Conservation (phyloP, 2,888 invertebrate species). For the Monoplex corrugatus region DNA sequence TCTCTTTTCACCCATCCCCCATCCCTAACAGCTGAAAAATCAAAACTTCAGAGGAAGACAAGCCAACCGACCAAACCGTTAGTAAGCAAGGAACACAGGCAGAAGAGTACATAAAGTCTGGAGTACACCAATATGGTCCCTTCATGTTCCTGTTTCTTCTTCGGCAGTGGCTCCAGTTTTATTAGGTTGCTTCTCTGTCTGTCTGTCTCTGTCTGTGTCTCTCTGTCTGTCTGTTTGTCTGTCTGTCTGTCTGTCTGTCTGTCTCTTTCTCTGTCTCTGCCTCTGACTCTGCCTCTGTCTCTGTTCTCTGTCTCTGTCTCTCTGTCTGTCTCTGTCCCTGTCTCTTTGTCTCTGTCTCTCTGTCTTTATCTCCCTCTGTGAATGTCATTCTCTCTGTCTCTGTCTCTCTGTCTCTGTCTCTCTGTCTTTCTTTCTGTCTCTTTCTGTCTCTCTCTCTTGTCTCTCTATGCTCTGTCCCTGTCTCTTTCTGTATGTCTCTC, state of each 20-base stretch:
- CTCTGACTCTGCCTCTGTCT: not conserved
- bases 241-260: not conserved
- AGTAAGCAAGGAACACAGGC: too few species aligned
- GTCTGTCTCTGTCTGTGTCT: not conserved
- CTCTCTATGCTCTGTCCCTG: not conserved
- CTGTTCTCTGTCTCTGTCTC: constrained; percentile 5
- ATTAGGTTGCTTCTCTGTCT: too few species aligned
- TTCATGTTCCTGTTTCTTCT: too few species aligned
- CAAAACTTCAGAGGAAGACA: too few species aligned
- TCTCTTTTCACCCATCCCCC: too few species aligned
- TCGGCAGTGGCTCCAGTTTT: too few species aligned
- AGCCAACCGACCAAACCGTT: too few species aligned
- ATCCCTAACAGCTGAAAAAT: too few species aligned
- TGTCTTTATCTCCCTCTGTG: not conserved
- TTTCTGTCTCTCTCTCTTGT: not conserved
- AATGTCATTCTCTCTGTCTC: not conserved
- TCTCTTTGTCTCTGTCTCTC: not conserved
- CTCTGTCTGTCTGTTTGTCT: constrained; percentile 6
- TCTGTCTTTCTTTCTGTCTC: not conserved
- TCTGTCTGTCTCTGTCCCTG: not conserved
- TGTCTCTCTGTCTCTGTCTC: not conserved
- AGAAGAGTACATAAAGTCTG: too few species aligned
- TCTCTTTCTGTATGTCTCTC: not conserved
- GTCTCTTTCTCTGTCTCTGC: constrained; percentile 25
- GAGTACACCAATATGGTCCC: too few species aligned